Conservation (phyloP, 2,113 vertebrate species). For the Oreocharis arfaki region DNA sequence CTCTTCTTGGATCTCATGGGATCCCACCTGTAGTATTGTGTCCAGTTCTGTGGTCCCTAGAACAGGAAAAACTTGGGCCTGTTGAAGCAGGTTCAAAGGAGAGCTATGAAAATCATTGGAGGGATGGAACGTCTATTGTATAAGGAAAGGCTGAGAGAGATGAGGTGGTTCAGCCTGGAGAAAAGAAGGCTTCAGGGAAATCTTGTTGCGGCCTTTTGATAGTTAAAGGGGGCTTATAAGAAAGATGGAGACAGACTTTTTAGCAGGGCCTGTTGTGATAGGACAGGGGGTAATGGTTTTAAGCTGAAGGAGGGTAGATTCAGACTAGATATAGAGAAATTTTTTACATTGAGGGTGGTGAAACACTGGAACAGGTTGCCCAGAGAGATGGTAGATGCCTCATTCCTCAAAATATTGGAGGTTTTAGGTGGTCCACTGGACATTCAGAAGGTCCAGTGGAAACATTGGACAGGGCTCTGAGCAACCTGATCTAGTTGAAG, state of each 20-base stretch:
- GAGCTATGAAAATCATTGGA: background rate
- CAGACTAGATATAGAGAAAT: background rate
- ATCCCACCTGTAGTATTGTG: background rate
- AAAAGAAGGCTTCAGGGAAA: background rate
- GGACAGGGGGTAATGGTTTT: background rate
- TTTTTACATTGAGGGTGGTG: fast-evolving
- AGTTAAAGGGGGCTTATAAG: background rate
- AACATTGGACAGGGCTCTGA: fast-evolving
- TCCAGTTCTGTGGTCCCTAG: background rate
- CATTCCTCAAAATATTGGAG: background rate
- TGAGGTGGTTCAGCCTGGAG: background rate
- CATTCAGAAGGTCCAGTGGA: background rate
- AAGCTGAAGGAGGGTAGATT: background rate
- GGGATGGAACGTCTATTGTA: background rate
- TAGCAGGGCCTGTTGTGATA: background rate
- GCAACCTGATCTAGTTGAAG: background rate
- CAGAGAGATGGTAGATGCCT: background rate
- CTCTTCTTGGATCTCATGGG: background rate
- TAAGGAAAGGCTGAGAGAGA: background rate
- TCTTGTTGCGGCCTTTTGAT: background rate
- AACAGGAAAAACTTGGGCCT: background rate
- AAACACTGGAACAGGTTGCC: background rate
- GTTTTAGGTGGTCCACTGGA: background rate
- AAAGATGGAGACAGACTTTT: background rate
- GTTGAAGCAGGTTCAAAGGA: background rate